Base-by-base conservation (phyloP, 2,113 vertebrate genomes). In the Sinocyclocheilus grahami region DNA sequence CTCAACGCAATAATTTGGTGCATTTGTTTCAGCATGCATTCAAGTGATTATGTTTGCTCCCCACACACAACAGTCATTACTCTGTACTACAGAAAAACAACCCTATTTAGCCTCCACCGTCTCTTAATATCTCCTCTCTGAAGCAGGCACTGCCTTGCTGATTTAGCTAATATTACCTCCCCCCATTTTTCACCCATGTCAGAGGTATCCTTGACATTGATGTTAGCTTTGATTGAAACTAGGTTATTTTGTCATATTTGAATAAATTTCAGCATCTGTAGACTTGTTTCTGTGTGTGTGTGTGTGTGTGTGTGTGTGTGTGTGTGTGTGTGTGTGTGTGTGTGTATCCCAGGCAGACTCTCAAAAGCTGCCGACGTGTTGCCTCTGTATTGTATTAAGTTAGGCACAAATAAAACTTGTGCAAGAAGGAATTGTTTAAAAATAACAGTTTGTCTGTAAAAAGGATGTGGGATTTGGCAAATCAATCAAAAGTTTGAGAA, bases 1-100 rank as follows among this genome's bases (percentile, higher is more conserved):
- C 58, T 46, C 62, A 60, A 60, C 16, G 39, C 46, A 69, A 37
- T 85, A 83, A 67, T 55, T 87, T 80, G 30, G 62, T 81, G 81
- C 27, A 72, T 82, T 82, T 63, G 51, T 83, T 77, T 75, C 75
- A 75, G 58, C 71, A 58, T 33, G 46, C 85, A 71, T 83, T 78
- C 85, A 83, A 65, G 39, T 82, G 55, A 83, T 86, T 79, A 78
- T 84, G 72, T 77, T 87, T 71, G 72, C 81, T 85, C 85, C 77
- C 84, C 75, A 84, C 67, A 83, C 82, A 82, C 76, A 84, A 82
- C 46, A 30, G 69, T 88, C 78, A 88, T 85, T 88, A 85, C 78
- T 78, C 79, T 85, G 83, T 78, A 65, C 78, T 72, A 58, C 78
- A 81, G 76, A 67, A 88, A 83, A 88, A 88, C 85, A 85, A 80